Base-by-base conservation (phyloP, 1,140 invertebrate species). In the Triops longicaudatus region DNA sequence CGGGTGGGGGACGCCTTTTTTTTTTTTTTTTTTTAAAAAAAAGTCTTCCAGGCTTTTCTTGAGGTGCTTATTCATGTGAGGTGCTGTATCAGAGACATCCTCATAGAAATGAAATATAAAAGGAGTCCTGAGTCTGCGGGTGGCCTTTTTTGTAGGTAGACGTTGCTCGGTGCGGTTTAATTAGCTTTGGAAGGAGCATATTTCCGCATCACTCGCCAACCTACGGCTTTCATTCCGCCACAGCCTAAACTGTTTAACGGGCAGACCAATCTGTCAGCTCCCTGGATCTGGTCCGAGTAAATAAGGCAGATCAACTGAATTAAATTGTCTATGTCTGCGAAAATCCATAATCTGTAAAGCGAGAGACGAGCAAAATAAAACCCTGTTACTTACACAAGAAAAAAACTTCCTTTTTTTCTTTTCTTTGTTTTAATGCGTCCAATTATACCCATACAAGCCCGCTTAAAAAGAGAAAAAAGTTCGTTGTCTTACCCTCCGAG, bases 211-310 rank as follows among this genome's bases (percentile, higher is more conserved):
- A 63, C 50, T 63, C 50, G 50, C 50, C 50, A 63, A 63, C 17
- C 50, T 63, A 37, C 50, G 22, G 50, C 22, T 63, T 63, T 63
- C 50, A 63, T 63, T 63, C 50, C 50, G 50, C 10, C 50, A 63
- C 14, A 63, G 50, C 50, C 50, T 22, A 63, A 63, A 22, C 50
- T 22, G 17, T 9, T 63, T 63, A 63, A 63, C 17, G 50, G 50
- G 50, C 50, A 63, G 50, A 63, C 50, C 50, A 63, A 63, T 63
- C 50, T 63, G 50, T 63, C 50, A 63, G 50, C 50, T 63, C 50
- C 50, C 50, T 6, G 6, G 50, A 63, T 14, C 50, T 63, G 14
- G 22, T n/a, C 50, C 50, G 22, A 63, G 50, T 22, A 63, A 63
- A 22, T 63, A 63, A 63, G 17, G 22, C 50, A 17, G 17, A 63